These are phyloP conservation scores for Drosophila kepulauana DNA, from an alignment of 1,140 invertebrate genomes.

Conservation along the genomic window DNA sequence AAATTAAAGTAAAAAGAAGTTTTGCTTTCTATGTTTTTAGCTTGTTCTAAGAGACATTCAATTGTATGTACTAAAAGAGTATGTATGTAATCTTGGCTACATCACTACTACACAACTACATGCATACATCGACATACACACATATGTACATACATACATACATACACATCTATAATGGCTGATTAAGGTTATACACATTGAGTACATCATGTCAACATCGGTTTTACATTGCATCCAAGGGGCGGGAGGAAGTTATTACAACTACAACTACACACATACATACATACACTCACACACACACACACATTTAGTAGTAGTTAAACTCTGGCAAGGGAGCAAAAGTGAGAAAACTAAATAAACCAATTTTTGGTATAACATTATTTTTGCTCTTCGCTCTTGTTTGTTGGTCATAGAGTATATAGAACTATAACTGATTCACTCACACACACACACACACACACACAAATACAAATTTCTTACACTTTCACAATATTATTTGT, in stretches of 20 bases:
- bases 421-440: background rate
- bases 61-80: background rate
- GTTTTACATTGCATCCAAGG: too few species aligned
- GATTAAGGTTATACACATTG: background rate
- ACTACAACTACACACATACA: background rate
- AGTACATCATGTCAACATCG: too few species aligned
- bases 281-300: background rate
- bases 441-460: constrained; percentile 12
- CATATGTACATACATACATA: background rate
- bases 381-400: background rate
- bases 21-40: too few species aligned
- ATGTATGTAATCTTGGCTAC: constrained; percentile 10
- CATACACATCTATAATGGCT: background rate
- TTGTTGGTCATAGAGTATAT: constrained; percentile 7
- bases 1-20: too few species aligned
- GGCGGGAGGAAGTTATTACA: too few species aligned
- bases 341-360: background rate
- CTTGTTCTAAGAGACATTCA: background rate
- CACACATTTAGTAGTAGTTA: constrained; percentile 1
- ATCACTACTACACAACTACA: constrained; percentile 42
- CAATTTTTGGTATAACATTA: background rate
- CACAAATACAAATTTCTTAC: background rate
- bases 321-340: background rate
- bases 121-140: constrained; percentile 16
- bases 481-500: background rate